Conservation (phyloP, 35 echinoderm and acorn worm genomes). For the Apostichopus californicus region DNA sequence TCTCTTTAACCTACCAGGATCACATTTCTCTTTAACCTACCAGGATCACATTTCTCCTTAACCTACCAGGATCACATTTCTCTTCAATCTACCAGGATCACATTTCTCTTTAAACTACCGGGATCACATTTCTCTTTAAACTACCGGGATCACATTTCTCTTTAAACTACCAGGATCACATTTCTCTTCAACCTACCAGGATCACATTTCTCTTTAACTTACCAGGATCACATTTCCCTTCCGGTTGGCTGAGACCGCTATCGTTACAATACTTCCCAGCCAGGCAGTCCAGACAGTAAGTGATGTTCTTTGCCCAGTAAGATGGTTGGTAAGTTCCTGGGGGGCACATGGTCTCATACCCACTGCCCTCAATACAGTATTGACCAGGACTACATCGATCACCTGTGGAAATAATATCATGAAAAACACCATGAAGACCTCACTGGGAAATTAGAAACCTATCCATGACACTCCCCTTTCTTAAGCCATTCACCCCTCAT, state of each 20-base stretch:
- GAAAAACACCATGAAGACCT: too few species aligned
- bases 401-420: slow-evolving; percentile 47
- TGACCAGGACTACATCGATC: slow-evolving; percentile 83
- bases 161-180: too few species aligned
- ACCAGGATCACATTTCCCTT: slow-evolving; percentile 87
- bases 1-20: too few species aligned
- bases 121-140: too few species aligned
- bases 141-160: too few species aligned
- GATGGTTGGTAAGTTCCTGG: slow-evolving; percentile 93
- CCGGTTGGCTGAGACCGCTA: slow-evolving; percentile 79
- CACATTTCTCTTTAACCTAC: too few species aligned
- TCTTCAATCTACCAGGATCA: slow-evolving; percentile 66
- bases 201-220: slow-evolving; percentile 2
- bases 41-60: too few species aligned
- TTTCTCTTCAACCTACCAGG: too few species aligned
- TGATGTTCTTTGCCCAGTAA: slow-evolving; percentile 78
- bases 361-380: slow-evolving; percentile 84
- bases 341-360: slow-evolving; percentile 71
- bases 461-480: too few species aligned
- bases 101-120: slow-evolving; percentile 57
- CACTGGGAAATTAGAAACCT: too few species aligned
- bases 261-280: slow-evolving; percentile 92
- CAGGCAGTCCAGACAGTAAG: slow-evolving; percentile 88
- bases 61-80: too few species aligned
- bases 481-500: too few species aligned